Evolutionary conservation across 2,797 vertebrate genomes (phyloP).

Genomic region (Notolabrus celidotus): DNA sequence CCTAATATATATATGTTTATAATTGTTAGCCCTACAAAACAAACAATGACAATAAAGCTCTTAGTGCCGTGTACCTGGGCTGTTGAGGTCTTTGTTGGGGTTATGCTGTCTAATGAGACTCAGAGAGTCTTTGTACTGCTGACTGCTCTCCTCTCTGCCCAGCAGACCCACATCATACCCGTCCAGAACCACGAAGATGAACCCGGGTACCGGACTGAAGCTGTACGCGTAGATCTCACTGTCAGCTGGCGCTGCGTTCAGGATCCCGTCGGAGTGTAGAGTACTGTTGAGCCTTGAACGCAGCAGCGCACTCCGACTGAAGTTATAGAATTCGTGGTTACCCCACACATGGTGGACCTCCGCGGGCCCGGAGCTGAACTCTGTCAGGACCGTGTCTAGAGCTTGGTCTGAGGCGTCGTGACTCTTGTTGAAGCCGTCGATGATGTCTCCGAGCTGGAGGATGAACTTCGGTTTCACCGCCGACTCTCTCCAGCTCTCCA

Average conservation of each 20-base stretch:
- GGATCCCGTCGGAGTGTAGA: background rate
- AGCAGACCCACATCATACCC: constrained; percentile 90
- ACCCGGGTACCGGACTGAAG: constrained; percentile 87
- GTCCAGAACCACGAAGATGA: constrained; percentile 91
- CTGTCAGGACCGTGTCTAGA: constrained; percentile 83
- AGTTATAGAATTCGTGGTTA: constrained; percentile 97
- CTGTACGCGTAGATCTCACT: constrained; percentile 86
- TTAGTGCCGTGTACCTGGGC: constrained; percentile 90
- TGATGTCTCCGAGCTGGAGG: constrained; percentile 93
- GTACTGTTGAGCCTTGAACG: constrained; percentile 86
- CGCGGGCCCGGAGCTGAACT: constrained; percentile 74
- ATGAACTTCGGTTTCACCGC: constrained; percentile 81
- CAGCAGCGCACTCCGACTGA: constrained; percentile 84
- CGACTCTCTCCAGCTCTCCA: constrained; percentile 82
- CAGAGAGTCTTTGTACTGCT: constrained; percentile 82
- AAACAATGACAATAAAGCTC: too few relatives aligned
- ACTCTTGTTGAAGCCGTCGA: constrained; percentile 90
- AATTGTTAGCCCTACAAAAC: too few relatives aligned
- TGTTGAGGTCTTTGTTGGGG: constrained; percentile 89
- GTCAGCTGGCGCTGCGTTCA: constrained; percentile 2
- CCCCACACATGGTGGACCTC: constrained; percentile 95
- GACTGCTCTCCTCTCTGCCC: constrained; percentile 84
- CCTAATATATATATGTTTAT: too few relatives aligned
- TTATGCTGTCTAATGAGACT: constrained; percentile 86
- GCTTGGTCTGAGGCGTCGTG: constrained; percentile 81